phyloP scores from a whole-genome alignment of 2,797 vertebrate species.

The Mormyrops attenuatus region DNA sequence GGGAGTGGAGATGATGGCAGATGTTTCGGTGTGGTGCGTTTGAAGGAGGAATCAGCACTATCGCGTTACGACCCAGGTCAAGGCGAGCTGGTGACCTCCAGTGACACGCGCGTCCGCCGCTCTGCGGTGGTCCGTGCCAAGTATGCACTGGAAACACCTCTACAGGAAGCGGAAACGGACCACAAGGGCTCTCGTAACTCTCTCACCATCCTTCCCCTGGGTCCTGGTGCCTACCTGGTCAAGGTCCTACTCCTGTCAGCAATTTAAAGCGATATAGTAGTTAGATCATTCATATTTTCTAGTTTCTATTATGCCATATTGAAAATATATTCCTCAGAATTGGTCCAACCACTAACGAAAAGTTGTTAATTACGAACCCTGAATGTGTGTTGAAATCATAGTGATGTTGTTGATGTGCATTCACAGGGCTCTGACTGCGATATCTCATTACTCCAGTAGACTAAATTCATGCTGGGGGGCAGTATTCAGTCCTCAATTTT shows the following conservation, averaged over 20 bases:
- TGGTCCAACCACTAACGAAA: not conserved
- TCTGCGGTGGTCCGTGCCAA: not conserved
- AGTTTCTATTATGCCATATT: not conserved
- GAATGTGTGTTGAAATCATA: not conserved
- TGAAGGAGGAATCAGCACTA: slow-evolving; percentile 47
- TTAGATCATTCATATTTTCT: not conserved
- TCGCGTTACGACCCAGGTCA: slow-evolving; percentile 56
- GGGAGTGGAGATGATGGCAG: slow-evolving; percentile 4
- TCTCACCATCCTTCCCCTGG: not conserved
- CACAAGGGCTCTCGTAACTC: not conserved
- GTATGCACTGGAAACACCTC: not conserved
- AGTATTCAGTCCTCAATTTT: not conserved
- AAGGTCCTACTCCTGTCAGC: not conserved
- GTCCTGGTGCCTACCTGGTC: not conserved
- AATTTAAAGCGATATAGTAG: not conserved
- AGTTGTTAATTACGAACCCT: not conserved
- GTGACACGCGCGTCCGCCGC: slow-evolving; percentile 40
- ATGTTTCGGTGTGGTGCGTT: slow-evolving; percentile 45
- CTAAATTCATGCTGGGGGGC: not conserved
- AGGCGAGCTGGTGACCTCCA: slow-evolving; percentile 52
- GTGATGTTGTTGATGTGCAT: not conserved
- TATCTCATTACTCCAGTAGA: not conserved
- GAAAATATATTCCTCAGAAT: not conserved
- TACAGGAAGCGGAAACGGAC: not conserved
- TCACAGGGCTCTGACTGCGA: not conserved